Percentiles rank a stretch among this genome's conserved stretches.
phyloP scores from a whole-genome alignment of 2,113 vertebrate genomes.

The Okapia johnstoni region DNA sequence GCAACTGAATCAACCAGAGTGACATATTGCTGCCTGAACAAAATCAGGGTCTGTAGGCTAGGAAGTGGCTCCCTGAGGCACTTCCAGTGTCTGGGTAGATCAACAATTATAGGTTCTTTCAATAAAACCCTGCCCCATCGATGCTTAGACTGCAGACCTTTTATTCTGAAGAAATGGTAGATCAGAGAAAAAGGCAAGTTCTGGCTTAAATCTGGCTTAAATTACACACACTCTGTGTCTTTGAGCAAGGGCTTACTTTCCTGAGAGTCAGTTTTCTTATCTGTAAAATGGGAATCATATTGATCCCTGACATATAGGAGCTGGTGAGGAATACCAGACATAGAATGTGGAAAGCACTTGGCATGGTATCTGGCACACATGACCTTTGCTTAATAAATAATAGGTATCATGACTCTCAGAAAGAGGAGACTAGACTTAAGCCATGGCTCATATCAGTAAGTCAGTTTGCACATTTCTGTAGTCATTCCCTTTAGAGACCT shows the following conservation, averaged over 20 bases:
- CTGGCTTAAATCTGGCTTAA: background rate
- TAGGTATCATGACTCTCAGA: too few relatives aligned
- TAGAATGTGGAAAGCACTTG: background rate
- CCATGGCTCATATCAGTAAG: accelerated
- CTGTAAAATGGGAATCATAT: background rate
- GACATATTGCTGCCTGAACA: background rate
- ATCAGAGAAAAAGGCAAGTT: background rate
- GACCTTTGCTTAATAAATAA: background rate
- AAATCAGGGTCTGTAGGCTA: background rate
- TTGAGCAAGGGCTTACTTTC: background rate
- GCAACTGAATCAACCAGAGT: background rate
- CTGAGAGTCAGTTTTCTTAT: background rate
- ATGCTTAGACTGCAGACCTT: background rate
- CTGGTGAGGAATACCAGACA: background rate
- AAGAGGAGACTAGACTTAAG: background rate
- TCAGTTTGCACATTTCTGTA: background rate
- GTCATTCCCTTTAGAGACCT: background rate
- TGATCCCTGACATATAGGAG: background rate
- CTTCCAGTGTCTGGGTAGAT: background rate
- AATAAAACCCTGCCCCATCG: background rate
- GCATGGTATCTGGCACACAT: background rate
- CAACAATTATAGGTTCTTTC: background rate
- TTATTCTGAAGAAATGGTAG: background rate
- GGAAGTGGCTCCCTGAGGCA: background rate
- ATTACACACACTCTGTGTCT: background rate